Percentiles rank a stretch among this genome's conserved stretches.
These are phyloP conservation scores for Antedon mediterranea DNA, from an alignment of 53 echinoderm and acorn worm genomes.

Conservation along the genomic window DNA sequence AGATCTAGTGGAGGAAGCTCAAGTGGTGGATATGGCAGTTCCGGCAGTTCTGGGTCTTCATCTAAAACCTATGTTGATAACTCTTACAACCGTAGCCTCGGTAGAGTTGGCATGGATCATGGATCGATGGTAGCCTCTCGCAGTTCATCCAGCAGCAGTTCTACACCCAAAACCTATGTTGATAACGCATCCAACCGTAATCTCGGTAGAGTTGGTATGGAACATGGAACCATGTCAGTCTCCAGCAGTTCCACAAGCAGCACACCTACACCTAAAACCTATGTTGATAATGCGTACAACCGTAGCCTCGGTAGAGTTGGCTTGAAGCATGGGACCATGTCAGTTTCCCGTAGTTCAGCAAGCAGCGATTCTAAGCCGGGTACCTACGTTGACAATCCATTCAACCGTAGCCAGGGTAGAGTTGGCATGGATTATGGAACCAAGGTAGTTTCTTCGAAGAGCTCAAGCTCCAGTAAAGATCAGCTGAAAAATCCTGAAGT, in stretches of 20 bases:
- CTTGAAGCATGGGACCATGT: background rate
- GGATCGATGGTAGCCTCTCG: constrained; percentile 25
- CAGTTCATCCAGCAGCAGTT: background rate
- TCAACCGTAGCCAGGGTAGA: constrained; percentile 26
- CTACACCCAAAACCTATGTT: constrained; percentile 5
- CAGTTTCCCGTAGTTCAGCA: constrained; percentile 3
- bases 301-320: constrained; percentile 8
- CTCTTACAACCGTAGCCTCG: constrained; percentile 16
- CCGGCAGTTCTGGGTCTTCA: background rate
- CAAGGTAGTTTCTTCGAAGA: background rate
- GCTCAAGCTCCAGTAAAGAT: constrained; percentile 15
- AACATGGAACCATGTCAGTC: constrained; percentile 21
- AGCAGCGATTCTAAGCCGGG: background rate
- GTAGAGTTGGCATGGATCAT: constrained; percentile 20
- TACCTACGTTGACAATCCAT: constrained; percentile 30
- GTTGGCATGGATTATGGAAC: constrained; percentile 14
- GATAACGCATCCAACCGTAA: constrained; percentile 14
- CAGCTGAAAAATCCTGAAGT: constrained; percentile 3
- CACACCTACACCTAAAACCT: background rate
- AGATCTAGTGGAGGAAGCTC: constrained; percentile 4
- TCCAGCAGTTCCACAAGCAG: constrained; percentile 12
- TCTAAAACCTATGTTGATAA: constrained; percentile 11
- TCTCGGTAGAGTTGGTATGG: constrained; percentile 24
- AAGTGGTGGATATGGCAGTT: background rate
- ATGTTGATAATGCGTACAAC: constrained; percentile 28